Conservation (phyloP, 2,888 invertebrate species). For the Cremastinae sp. region DNA sequence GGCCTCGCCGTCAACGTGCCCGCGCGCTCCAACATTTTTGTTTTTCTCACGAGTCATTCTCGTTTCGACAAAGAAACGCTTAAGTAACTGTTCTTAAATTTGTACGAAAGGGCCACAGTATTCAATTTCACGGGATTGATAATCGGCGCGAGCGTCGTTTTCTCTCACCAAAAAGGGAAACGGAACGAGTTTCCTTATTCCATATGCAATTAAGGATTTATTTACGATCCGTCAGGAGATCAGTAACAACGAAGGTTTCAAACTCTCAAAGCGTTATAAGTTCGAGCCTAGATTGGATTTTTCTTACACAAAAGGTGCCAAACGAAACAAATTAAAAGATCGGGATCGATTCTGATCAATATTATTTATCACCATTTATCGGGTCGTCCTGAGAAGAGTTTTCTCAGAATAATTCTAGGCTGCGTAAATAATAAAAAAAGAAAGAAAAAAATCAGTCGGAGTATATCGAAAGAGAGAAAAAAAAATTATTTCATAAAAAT, state of each 20-base stretch:
- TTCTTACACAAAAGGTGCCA: too few relatives aligned
- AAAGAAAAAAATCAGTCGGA: too few relatives aligned
- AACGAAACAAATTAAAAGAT: too few relatives aligned
- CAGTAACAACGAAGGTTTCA: too few relatives aligned
- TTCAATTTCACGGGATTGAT: too few relatives aligned
- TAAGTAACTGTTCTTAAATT: neutral
- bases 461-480: too few relatives aligned
- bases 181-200: neutral
- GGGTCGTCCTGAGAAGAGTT: neutral
- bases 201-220: neutral
- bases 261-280: too few relatives aligned
- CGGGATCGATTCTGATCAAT: too few relatives aligned
- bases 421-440: neutral
- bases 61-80: neutral
- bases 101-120: neutral
- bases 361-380: too few relatives aligned
- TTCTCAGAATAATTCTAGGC: neutral
- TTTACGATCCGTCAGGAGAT: neutral
- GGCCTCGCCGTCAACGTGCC: slow-evolving; percentile 38
- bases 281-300: too few relatives aligned
- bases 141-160: too few relatives aligned
- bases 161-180: neutral
- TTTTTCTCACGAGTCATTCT: slow-evolving; percentile 26
- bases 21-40: slow-evolving; percentile 27
- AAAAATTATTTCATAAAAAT: too few relatives aligned